Evolutionary conservation across 2,113 vertebrate genomes (phyloP), one percentile per base, ranked within the genome.

Genomic region (Ptilorrhoa leucosticta): DNA sequence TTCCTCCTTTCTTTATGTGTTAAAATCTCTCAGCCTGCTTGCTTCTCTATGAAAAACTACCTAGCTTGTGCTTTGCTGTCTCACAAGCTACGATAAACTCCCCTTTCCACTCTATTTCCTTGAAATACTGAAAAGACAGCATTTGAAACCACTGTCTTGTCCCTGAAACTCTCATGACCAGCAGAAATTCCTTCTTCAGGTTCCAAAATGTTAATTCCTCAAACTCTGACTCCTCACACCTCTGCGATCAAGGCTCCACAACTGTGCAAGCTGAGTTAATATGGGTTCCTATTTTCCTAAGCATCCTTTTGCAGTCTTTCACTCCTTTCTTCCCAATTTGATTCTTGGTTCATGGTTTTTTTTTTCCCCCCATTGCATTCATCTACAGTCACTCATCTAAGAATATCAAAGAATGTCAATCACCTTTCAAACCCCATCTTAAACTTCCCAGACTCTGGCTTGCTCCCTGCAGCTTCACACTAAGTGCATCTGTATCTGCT

Each of bases 301-400:
- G 20, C 33, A 78, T 22, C 17, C 5, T 26, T n/a, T 15, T 31
- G 14, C 4, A 44, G 15, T 4, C 37, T 39, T 69, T 47, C 56
- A 31, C 10, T 58, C 39, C 44, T 20, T 48, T 28, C 18, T 12
- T 57, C 7, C 19, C 30, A n/a, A 87, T 2, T 14, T 0, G 0
- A 35, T 33, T 53, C 39, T 35, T 22, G 18, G 5, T 17, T 61
- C 15, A 1, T 1, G 2, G n/a, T n/a, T n/a, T n/a, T n/a, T n/a
- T 6, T 17, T 60, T 15, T 33, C 3, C 24, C 27, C 10, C 5
- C 31, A 51, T 6, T 31, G 26, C 27, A 33, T 24, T 64, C 10
- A 23, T 7, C 45, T 30, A 51, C 6, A 13, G 7, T 6, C n/a
- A 83, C 22, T 14, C 27, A 71, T 6, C 31, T 58, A 10, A 11